Percentiles rank a stretch among this genome's conserved stretches.
Conservation (phyloP, 2,888 invertebrate genomes). For the Argyra leucocephala region DNA sequence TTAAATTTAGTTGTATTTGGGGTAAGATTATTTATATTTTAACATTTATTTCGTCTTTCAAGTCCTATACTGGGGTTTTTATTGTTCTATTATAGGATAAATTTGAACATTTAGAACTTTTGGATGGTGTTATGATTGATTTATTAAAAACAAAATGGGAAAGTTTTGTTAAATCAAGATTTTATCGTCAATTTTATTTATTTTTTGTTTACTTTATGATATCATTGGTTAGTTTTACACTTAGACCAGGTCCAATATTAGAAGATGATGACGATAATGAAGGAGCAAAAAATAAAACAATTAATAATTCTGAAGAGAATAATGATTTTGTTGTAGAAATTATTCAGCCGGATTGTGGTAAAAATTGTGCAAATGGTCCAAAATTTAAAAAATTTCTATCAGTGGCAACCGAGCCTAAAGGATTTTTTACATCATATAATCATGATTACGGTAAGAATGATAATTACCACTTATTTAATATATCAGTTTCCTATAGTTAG, state of each 20-base stretch:
- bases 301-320: conserved; percentile 13
- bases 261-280: conserved; percentile 32
- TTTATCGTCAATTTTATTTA: conserved; percentile 83
- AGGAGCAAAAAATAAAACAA: conserved; percentile 20
- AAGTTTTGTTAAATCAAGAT: conserved; percentile 88
- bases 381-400: conserved; percentile 4
- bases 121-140: conserved; percentile 90
- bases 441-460: conserved; percentile 12
- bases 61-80: conserved; percentile 4
- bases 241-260: conserved; percentile 70
- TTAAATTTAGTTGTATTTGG: conserved; percentile 94
- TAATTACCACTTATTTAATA: not conserved
- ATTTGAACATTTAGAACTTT: conserved; percentile 85
- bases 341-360: not conserved
- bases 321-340: conserved; percentile 10
- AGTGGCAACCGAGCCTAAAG: not conserved
- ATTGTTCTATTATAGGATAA: conserved; percentile 61
- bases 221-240: conserved; percentile 77
- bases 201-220: conserved; percentile 86
- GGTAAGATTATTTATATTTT: conserved; percentile 46
- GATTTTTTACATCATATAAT: not conserved
- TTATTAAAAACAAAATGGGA: conserved; percentile 96
- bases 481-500: not conserved
- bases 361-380: not conserved
- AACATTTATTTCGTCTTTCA: not conserved